Base-by-base conservation (phyloP, 35 echinoderm and acorn worm species). In the Ophiothrix spiculata region DNA sequence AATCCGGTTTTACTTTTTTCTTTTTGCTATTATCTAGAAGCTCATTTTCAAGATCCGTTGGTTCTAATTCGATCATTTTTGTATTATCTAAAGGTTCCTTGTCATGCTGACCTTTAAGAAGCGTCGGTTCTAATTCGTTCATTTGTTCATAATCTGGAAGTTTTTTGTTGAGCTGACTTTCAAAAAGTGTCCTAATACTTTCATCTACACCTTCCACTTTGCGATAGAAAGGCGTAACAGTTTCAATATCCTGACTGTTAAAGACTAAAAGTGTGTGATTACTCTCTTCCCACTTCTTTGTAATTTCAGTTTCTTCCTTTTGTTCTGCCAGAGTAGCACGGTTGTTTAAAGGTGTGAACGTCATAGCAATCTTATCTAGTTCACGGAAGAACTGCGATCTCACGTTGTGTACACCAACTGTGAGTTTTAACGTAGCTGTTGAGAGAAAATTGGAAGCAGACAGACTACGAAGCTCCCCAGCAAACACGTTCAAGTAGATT, bases 131-230 rank as follows among this genome's bases (percentile, higher is more conserved):
- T n/a, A n/a, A n/a, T n/a, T n/a, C n/a, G n/a, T n/a, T n/a, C n/a
- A n/a, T n/a, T n/a, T n/a, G n/a, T n/a, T n/a, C n/a, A 39, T 86
- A 86, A 37, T 86, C 84, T 1, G 64, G 64, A n/a, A 86, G 84
- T 31, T 86, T 31, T 10, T 33, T 39, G 23, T 41, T 37, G n/a
- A 86, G 35, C 39, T 86, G 84, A 28, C 33, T 36, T 76, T 76
- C 84, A 37, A 86, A 86, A 35, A 86, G 33, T 2, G 75, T 63
- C n/a, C 39, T 76, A 21, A 86, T 74, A 38, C 32, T 76, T 36
- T 36, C 37, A 14, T 64, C 36, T 1, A 86, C 84, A n/a, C 77
- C 21, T 35, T 64, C 69, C 10, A 38, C 16, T 0, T 35, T 17
- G 1, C 84, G 84, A 86, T 86, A 86, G 21, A 86, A 73, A 31